phyloP scores from a whole-genome alignment of 2,888 invertebrate genomes.

The Leucophenga montana region DNA sequence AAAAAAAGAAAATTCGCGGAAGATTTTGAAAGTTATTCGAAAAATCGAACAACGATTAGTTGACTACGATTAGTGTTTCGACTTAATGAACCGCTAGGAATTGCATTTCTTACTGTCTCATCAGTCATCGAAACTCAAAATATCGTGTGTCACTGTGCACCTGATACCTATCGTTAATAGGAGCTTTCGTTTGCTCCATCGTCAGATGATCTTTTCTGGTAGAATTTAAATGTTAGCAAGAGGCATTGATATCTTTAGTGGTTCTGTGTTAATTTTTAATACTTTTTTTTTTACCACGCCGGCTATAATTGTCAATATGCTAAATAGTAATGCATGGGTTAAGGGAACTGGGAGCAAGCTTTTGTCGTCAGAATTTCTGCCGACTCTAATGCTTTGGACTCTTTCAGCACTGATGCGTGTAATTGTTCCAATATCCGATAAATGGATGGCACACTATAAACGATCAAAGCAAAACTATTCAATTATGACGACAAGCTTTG shows the following conservation, averaged over 20 bases:
- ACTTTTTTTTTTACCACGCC: conserved; percentile 94
- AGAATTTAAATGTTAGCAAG: conserved; percentile 88
- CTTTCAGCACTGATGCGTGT: conserved; percentile 94
- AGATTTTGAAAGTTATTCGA: no score
- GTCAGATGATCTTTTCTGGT: conserved; percentile 96
- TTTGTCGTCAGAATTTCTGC: conserved; percentile 88
- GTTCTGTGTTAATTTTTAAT: conserved; percentile 86
- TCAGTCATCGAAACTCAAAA: conserved; percentile 81
- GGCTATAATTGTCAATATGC: conserved; percentile 85
- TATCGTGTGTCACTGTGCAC: conserved; percentile 79
- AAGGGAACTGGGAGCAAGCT: conserved; percentile 60
- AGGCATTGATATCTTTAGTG: conserved; percentile 91
- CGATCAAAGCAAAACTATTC: conserved; percentile 93
- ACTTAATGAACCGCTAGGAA: conserved; percentile 87
- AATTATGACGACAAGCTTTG: conserved; percentile 94
- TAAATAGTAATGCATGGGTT: conserved; percentile 76
- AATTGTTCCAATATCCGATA: conserved; percentile 91
- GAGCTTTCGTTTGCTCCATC: conserved; percentile 89
- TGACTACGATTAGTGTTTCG: no score
- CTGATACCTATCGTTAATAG: conserved; percentile 83
- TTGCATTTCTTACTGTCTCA: conserved; percentile 91
- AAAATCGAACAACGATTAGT: no score
- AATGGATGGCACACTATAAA: conserved; percentile 94
- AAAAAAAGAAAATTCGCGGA: no score
- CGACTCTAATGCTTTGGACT: conserved; percentile 90